Percentiles rank a stretch among this genome's conserved stretches.
Conservation (phyloP, 1,140 invertebrate genomes). For the Acromyrmex charruanus region DNA sequence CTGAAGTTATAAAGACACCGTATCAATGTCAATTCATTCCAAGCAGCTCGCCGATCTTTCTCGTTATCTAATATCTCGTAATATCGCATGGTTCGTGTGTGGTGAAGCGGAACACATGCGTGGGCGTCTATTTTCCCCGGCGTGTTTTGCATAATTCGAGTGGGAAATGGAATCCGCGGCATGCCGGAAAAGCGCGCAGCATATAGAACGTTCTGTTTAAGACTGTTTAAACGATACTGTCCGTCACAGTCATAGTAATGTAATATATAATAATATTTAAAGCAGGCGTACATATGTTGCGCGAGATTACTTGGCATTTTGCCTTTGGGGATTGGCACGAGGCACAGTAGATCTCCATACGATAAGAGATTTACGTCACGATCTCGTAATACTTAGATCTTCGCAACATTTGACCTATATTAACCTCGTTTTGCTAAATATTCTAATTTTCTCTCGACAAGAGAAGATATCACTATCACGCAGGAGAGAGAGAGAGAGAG, state of each 20-base stretch:
- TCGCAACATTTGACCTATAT: background rate
- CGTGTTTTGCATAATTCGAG: constrained; percentile 60
- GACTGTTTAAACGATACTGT: constrained; percentile 58
- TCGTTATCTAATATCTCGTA: constrained; percentile 14
- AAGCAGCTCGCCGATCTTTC: background rate
- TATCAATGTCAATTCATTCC: constrained; percentile 5
- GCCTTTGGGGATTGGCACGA: background rate
- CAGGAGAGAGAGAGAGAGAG: background rate
- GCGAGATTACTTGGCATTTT: constrained; percentile 38
- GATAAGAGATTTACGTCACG: background rate
- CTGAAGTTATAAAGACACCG: background rate
- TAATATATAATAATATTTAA: constrained; percentile 58
- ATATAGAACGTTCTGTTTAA: constrained; percentile 62
- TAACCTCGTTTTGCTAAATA: constrained; percentile 7
- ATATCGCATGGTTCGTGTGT: constrained; percentile 34
- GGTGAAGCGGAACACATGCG: background rate
- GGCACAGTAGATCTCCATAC: background rate
- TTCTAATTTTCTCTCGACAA: background rate
- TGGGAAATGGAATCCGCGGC: constrained; percentile 51
- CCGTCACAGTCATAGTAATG: constrained; percentile 47
- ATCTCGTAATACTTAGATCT: constrained; percentile 22
- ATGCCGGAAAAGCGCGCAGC: constrained; percentile 38
- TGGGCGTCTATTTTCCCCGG: constrained; percentile 36
- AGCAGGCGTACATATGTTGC: constrained; percentile 10
- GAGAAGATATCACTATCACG: background rate